phyloP scores from a whole-genome alignment of 2,888 invertebrate genomes.

The Branchipolynoe longqiensis region DNA sequence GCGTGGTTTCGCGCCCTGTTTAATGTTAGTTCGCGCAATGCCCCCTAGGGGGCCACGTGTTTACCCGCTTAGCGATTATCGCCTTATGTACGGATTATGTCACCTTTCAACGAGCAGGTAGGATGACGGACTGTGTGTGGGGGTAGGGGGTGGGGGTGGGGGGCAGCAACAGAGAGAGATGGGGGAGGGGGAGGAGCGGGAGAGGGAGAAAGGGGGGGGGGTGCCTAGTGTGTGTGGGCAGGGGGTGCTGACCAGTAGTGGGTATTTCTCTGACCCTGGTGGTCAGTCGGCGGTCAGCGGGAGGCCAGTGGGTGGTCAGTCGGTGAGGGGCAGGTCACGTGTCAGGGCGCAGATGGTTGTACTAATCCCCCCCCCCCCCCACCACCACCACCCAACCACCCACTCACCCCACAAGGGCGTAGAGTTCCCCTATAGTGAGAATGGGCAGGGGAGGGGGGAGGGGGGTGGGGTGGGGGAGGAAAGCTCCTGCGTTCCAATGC shows the following conservation, averaged over 20 bases:
- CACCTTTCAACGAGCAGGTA: too few relatives aligned
- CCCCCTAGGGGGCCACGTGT: not conserved
- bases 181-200: too few relatives aligned
- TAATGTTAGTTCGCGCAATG: too few relatives aligned
- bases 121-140: too few relatives aligned
- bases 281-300: not conserved
- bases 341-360: not conserved
- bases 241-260: not conserved
- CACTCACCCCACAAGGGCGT: not conserved
- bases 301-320: not conserved
- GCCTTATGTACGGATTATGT: slow-evolving; percentile 35
- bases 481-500: too few relatives aligned
- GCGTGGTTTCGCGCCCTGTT: too few relatives aligned
- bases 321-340: not conserved
- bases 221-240: not conserved
- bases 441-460: too few relatives aligned
- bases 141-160: too few relatives aligned
- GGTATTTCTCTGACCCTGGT: not conserved
- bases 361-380: not conserved
- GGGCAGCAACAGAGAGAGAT: too few relatives aligned
- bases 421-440: too few relatives aligned
- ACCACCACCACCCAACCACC: not conserved
- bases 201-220: too few relatives aligned
- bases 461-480: too few relatives aligned
- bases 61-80: not conserved